Percentiles rank a stretch among this genome's conserved stretches.
Evolutionary conservation across 2,797 vertebrate genomes (phyloP).

Genomic region (Prionace glauca): DNA sequence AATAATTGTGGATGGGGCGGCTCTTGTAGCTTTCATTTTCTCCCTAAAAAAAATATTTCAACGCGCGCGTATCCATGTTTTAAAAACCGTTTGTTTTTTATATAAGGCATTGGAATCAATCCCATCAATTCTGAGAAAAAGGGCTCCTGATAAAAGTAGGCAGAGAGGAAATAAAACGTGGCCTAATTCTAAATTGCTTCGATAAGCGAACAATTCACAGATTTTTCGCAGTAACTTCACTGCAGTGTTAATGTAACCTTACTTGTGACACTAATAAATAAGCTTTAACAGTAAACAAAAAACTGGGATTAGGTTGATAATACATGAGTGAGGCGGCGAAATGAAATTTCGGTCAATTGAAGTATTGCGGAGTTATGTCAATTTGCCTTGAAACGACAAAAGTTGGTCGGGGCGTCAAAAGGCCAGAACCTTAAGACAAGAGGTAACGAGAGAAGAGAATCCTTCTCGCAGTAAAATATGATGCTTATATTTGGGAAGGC

Average conservation of each 20-base stretch:
- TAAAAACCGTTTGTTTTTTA: neutral
- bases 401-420: neutral
- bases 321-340: neutral
- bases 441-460: neutral
- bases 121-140: neutral
- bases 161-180: neutral
- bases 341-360: neutral
- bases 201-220: neutral
- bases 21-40: neutral
- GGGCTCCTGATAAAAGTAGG: neutral
- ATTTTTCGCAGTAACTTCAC: too few relatives aligned
- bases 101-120: neutral
- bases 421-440: neutral
- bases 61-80: neutral
- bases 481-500: too few relatives aligned
- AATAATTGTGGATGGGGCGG: neutral
- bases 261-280: too few relatives aligned
- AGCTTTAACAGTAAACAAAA: too few relatives aligned
- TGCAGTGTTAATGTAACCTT: too few relatives aligned
- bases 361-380: too few relatives aligned
- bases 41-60: neutral
- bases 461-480: neutral
- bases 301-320: neutral
- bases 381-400: neutral
- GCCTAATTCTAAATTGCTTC: neutral